These are phyloP conservation scores for Schrankia costaestrigalis DNA, from an alignment of 2,888 invertebrate species.

Conservation along the genomic window DNA sequence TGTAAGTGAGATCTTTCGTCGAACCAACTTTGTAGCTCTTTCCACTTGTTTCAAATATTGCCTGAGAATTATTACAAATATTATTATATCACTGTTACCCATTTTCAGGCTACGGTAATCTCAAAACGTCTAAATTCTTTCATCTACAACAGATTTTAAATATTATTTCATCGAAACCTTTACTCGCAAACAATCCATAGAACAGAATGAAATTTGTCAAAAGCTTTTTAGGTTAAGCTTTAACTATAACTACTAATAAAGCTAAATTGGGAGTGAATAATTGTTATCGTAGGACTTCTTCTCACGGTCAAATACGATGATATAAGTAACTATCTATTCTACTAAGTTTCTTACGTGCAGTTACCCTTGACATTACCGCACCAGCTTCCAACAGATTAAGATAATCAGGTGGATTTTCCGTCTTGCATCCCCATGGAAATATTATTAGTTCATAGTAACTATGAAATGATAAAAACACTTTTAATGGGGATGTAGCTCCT, in stretches of 20 bases:
- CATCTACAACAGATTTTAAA: too few species aligned
- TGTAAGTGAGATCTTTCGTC: slow-evolving; percentile 69
- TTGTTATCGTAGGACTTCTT: too few species aligned
- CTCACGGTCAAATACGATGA: too few species aligned
- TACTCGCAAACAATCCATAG: too few species aligned
- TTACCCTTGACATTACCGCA: slow-evolving; percentile 67
- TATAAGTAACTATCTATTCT: slow-evolving; percentile 2
- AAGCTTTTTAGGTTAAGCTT: too few species aligned
- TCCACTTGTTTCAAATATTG: slow-evolving; percentile 61
- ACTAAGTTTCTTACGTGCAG: slow-evolving; percentile 34
- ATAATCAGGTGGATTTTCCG: slow-evolving; percentile 65
- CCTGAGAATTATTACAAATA: slow-evolving; percentile 48
- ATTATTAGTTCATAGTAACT: slow-evolving; percentile 71
- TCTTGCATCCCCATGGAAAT: slow-evolving; percentile 69
- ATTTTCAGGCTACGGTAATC: too few species aligned
- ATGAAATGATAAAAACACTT: slow-evolving; percentile 70
- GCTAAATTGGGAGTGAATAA: too few species aligned
- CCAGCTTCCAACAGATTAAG: slow-evolving; percentile 62
- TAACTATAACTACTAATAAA: too few species aligned
- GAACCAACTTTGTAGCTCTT: slow-evolving; percentile 67
- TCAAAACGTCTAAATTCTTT: too few species aligned
- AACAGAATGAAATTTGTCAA: too few species aligned
- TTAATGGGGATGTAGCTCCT: slow-evolving; percentile 54
- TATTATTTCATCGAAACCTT: too few species aligned
- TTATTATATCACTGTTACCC: background rate